These are phyloP conservation scores for Anarhynchus alexandrinus DNA, from an alignment of 2,113 vertebrate genomes.

Conservation along the genomic window DNA sequence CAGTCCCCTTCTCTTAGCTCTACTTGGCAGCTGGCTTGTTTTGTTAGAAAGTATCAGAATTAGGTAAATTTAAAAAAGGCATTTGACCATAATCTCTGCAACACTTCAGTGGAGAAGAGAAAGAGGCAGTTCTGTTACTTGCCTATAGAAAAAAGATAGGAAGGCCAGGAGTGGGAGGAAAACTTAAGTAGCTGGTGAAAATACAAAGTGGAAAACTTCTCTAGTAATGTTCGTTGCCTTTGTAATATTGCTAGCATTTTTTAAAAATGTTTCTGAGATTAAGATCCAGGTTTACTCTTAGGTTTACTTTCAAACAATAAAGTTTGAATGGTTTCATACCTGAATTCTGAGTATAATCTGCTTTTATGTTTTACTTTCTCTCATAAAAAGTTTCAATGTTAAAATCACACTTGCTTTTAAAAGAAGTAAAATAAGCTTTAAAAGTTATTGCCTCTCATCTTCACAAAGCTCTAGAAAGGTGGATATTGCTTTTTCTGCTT, in stretches of 20 bases:
- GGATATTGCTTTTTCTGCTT: neutral
- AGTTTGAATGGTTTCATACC: neutral
- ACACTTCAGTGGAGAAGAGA: neutral
- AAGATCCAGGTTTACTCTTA: neutral
- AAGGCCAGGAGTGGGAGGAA: neutral
- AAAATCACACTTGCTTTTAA: neutral
- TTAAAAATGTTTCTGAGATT: neutral
- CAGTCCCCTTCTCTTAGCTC: neutral
- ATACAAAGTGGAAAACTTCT: neutral
- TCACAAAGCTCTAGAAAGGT: neutral
- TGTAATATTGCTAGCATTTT: neutral
- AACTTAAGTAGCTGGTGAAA: neutral
- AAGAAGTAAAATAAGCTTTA: neutral
- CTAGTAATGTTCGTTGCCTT: neutral
- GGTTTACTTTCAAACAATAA: neutral
- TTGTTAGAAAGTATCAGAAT: neutral
- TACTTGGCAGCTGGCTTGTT: neutral
- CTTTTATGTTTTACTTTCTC: neutral
- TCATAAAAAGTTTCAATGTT: neutral
- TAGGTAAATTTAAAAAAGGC: neutral
- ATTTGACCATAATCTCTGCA: neutral
- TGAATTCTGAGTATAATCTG: neutral
- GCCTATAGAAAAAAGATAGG: neutral
- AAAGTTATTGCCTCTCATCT: neutral
- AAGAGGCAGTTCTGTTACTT: neutral